Percentiles rank a stretch among this genome's conserved stretches.
phyloP scores from a whole-genome alignment of 2,113 vertebrate genomes.

The Piprites chloris region DNA sequence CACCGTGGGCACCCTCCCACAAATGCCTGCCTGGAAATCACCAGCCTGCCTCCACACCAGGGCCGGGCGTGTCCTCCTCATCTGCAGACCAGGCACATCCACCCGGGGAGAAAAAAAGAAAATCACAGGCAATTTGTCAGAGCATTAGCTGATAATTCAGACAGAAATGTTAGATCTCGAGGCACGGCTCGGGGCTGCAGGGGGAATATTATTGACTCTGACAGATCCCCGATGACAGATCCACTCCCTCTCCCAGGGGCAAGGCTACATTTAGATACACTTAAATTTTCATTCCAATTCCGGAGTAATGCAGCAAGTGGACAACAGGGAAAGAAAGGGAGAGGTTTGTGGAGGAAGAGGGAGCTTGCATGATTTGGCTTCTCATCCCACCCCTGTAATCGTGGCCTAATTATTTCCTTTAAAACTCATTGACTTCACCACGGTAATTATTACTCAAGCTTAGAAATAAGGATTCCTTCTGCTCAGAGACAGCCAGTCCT shows the following conservation, averaged over 20 bases:
- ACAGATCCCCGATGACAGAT: conserved; percentile 61
- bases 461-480: conserved; percentile 31
- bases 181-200: conserved; percentile 16
- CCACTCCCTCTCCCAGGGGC: conserved; percentile 34
- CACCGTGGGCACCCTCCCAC: not conserved
- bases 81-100: conserved; percentile 54
- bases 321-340: not conserved
- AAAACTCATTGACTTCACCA: conserved; percentile 12
- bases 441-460: conserved; percentile 14
- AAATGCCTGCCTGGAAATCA: not conserved
- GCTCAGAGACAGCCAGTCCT: not conserved
- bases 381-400: not conserved
- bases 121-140: conserved; percentile 73
- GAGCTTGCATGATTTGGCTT: not conserved
- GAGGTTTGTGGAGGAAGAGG: not conserved
- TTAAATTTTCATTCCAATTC: conserved; percentile 26
- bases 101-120: conserved; percentile 43
- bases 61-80: not conserved
- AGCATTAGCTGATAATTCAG: conserved; percentile 70
- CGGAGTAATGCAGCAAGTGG: not conserved
- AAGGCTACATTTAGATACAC: conserved; percentile 52
- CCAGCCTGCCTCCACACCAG: not conserved
- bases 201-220: conserved; percentile 56
- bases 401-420: conserved; percentile 23
- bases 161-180: conserved; percentile 61